These are phyloP conservation scores for Melipona bicolor DNA, from an alignment of 2,888 invertebrate species.

Conservation along the genomic window DNA sequence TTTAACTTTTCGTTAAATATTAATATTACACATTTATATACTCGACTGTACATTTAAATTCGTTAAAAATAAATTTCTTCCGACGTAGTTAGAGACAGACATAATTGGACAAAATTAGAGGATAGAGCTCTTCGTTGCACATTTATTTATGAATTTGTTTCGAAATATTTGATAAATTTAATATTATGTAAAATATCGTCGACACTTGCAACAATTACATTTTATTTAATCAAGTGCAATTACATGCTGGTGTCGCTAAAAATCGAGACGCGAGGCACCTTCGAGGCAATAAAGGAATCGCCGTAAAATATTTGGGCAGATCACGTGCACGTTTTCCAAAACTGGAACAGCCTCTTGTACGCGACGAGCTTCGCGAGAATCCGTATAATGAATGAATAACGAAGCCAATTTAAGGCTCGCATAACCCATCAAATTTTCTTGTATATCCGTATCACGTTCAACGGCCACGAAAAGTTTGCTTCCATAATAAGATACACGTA, in stretches of 20 bases:
- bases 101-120: too few relatives aligned
- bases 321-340: neutral
- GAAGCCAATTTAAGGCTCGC: constrained; percentile 34
- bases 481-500: neutral
- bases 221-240: too few relatives aligned
- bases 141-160: neutral
- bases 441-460: neutral
- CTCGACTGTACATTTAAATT: too few relatives aligned
- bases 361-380: constrained; percentile 2
- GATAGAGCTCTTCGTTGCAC: too few relatives aligned
- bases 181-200: neutral
- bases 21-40: too few relatives aligned
- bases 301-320: constrained; percentile 8
- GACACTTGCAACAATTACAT: neutral
- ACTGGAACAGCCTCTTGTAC: neutral
- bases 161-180: neutral
- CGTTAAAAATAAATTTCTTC: neutral
- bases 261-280: neutral
- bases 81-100: too few relatives aligned
- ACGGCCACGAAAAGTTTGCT: constrained; percentile 6
- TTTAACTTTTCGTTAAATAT: too few relatives aligned
- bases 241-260: too few relatives aligned
- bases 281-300: neutral
- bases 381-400: constrained; percentile 36
- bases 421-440: constrained; percentile 24